phyloP scores from a whole-genome alignment of 2,797 vertebrate species.

The Myotis planiceps region DNA sequence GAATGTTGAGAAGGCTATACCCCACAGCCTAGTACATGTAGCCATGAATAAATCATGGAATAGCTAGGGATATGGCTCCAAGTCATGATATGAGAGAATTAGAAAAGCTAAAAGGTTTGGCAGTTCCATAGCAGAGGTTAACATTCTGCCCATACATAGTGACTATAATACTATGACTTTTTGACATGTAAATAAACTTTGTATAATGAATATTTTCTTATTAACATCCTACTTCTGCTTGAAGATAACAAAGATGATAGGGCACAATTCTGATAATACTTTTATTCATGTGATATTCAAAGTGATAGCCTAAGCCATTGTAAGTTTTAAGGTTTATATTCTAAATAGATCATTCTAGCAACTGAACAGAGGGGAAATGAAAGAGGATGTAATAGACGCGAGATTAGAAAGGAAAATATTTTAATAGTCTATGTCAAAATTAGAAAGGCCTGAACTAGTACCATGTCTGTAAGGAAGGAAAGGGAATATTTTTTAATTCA shows the following conservation, averaged over 20 bases:
- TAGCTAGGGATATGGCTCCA: neutral
- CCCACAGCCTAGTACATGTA: too few species aligned
- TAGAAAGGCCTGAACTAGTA: neutral
- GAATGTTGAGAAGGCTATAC: neutral
- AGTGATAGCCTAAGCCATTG: neutral
- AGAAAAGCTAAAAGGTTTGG: neutral
- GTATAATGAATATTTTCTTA: neutral
- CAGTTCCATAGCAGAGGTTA: neutral
- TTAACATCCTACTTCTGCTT: neutral
- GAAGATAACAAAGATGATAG: neutral
- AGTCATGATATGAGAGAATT: neutral
- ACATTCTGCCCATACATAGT: neutral
- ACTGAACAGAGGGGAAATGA: neutral
- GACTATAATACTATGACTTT: neutral
- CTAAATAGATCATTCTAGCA: neutral
- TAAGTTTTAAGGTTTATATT: neutral
- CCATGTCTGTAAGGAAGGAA: neutral
- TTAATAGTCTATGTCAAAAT: neutral
- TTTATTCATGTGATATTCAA: neutral
- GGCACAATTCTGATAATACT: neutral
- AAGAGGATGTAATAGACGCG: neutral
- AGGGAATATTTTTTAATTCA: neutral
- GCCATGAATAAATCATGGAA: neutral
- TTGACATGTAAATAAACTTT: neutral
- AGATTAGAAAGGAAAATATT: neutral